These are phyloP conservation scores for Mythimna pallens DNA, from an alignment of 2,888 invertebrate genomes.

Conservation along the genomic window DNA sequence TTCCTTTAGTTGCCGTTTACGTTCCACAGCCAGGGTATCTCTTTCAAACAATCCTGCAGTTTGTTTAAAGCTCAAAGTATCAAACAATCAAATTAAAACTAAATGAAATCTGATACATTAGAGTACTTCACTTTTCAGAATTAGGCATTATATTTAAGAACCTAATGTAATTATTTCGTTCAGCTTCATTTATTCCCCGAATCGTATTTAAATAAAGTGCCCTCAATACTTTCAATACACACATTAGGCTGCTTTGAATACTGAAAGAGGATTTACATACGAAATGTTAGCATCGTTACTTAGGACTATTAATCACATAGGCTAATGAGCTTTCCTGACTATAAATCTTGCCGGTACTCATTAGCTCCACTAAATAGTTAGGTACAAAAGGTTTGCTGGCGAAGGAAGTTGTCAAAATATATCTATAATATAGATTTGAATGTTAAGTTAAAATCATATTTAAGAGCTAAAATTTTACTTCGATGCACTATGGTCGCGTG, in stretches of 20 bases:
- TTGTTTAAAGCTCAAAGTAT: no score
- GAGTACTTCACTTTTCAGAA: neutral
- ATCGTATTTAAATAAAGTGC: conserved; percentile 16
- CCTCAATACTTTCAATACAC: conserved; percentile 30
- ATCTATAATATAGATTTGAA: no score
- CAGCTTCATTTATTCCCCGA: conserved; percentile 3
- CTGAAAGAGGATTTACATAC: conserved; percentile 61
- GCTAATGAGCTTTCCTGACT: conserved; percentile 62
- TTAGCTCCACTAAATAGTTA: conserved; percentile 50
- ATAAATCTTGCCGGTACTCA: conserved; percentile 69
- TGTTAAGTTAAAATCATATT: no score
- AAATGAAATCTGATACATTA: no score
- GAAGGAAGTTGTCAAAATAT: neutral
- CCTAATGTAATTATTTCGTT: conserved; percentile 13
- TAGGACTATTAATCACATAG: conserved; percentile 65
- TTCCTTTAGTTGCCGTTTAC: no score
- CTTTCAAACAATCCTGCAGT: no score
- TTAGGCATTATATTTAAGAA: neutral
- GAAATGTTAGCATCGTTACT: conserved; percentile 55
- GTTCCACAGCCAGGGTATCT: no score
- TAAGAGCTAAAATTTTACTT: no score
- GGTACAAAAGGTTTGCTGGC: conserved; percentile 25
- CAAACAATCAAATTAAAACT: no score
- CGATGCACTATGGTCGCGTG: no score
- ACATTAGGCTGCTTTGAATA: conserved; percentile 54